Evolutionary conservation across 2,888 invertebrate genomes (phyloP), one percentile per base, ranked within the genome.

Genomic region (Tachina lurida): DNA sequence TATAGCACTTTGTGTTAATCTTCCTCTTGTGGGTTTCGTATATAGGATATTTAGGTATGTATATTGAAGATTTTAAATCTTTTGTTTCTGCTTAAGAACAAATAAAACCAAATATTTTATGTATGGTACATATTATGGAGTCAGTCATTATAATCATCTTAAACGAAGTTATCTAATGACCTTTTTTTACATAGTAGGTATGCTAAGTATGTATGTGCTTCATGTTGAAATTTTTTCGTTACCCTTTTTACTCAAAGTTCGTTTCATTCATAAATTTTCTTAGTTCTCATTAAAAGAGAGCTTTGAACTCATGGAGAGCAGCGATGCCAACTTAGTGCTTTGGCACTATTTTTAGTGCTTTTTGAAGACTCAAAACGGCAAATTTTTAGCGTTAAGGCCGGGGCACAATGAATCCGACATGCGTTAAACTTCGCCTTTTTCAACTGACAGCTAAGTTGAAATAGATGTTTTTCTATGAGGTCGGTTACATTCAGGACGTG

Each of bases 181-280:
- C 17, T 52, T 52, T 43, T 17, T 41, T 17, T 31, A 31, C 31
- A 4, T 31, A 31, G 31, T 31, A n/a, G n/a, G n/a, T n/a, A n/a
- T n/a, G n/a, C n/a, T n/a, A n/a, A n/a, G n/a, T n/a, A 31, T 31
- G 31, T 31, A 31, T 10, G n/a, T 3, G 3, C 8, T 39, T 62
- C 10, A 62, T 63, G 2, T 47, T 47, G 12, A 4, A 47, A 17
- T 43, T 4, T 63, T 60, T 60, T 39, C 10, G 10, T 60, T 63
- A 54, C 43, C 62, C 49, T 31, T 2, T 58, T 52, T 43, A 10
- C 7, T 54, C 7, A 71, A 71, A 31, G 31, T 31, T 31, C 31
- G 31, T 71, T 79, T 77, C 73, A 63, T 78, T 67, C 77, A 68
- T 78, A 54, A 31, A 73, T 47, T 63, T 60, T 58, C 10, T 49